Base-by-base conservation (phyloP, 1,140 invertebrate species). In the Psilanteris sp. region DNA sequence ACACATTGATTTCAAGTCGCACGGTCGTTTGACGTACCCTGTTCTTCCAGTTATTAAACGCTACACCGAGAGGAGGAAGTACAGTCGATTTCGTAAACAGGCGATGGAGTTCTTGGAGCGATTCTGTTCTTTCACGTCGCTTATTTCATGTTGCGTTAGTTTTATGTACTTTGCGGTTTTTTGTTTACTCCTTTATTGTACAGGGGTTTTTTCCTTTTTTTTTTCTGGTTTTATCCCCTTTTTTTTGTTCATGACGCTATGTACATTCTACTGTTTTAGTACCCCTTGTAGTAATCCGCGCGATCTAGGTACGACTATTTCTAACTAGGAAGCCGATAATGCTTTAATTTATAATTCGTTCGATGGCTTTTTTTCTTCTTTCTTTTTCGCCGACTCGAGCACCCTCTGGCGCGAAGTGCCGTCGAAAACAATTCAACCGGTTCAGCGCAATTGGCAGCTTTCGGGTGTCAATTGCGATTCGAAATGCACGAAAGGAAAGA, bases 11-110 rank as follows among this genome's bases (percentile, higher is more conserved):
- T 59, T 77, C 67, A 71, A 77, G 71, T 71, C 61, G 71, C 55
- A 32, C 59, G 66, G 20, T 66, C 73, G 67, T 77, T 77, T 77
- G 74, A 67, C 74, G 64, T 77, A 77, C 74, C 74, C 74, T 77
- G 74, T 77, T 77, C 74, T 77, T 68, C 67, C 67, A 77, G 57
- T 71, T 72, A 41, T 75, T 64, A 57, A 57, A 68, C 29, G 54
- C 31, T 75, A 68, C 62, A 48, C 54, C 50, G 37, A 31, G 54
- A 43, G 52, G 67, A 37, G 66, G 29, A 77, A 61, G 36, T 62
- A 55, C 48, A 71, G 67, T 77, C 64, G 67, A 71, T 77, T 77
- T 77, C 74, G 39, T 77, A 71, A 77, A 62, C 67, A 77, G 61
- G 67, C 74, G 46, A 72, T 71, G 67, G 59, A 71, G 39, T 59